These are phyloP conservation scores for Astyanax mexicanus DNA, from an alignment of 2,797 vertebrate genomes.

Conservation along the genomic window DNA sequence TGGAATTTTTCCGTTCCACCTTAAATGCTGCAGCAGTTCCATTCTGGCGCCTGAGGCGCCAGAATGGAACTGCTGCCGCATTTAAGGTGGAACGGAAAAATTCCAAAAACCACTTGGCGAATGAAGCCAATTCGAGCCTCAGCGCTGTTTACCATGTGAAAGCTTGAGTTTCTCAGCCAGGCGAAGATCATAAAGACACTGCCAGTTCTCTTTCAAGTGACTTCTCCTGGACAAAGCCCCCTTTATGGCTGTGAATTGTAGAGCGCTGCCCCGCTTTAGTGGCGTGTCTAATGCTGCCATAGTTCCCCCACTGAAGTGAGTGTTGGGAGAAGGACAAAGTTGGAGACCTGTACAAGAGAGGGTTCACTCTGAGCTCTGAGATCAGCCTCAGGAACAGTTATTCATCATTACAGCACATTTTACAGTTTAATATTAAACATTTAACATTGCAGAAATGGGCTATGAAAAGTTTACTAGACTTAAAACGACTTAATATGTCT, in stretches of 20 bases:
- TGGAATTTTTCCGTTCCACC: background rate
- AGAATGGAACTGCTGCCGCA: too few species aligned
- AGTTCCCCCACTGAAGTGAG: constrained; percentile 73
- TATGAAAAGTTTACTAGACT: too few species aligned
- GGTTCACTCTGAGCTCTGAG: constrained; percentile 70
- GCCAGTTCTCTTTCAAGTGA: constrained; percentile 85
- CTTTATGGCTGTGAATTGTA: constrained; percentile 81
- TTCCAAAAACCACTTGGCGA: background rate
- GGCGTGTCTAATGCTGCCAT: constrained; percentile 83
- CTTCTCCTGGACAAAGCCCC: constrained; percentile 81
- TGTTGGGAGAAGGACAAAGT: constrained; percentile 81
- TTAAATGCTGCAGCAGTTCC: background rate
- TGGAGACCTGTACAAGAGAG: constrained; percentile 84
- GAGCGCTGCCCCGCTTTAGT: constrained; percentile 81
- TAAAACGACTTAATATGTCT: too few species aligned
- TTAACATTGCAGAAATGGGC: too few species aligned
- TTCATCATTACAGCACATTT: too few species aligned
- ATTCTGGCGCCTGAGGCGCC: background rate
- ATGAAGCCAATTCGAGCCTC: background rate
- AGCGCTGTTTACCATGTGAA: constrained; percentile 74
- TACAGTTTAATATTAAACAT: too few species aligned
- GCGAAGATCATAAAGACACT: constrained; percentile 77
- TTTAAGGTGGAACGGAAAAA: background rate
- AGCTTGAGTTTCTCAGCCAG: constrained; percentile 76
- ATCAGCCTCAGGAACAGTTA: too few species aligned